phyloP scores from a whole-genome alignment of 2,797 vertebrate genomes.

The Acanthurus tractus region DNA sequence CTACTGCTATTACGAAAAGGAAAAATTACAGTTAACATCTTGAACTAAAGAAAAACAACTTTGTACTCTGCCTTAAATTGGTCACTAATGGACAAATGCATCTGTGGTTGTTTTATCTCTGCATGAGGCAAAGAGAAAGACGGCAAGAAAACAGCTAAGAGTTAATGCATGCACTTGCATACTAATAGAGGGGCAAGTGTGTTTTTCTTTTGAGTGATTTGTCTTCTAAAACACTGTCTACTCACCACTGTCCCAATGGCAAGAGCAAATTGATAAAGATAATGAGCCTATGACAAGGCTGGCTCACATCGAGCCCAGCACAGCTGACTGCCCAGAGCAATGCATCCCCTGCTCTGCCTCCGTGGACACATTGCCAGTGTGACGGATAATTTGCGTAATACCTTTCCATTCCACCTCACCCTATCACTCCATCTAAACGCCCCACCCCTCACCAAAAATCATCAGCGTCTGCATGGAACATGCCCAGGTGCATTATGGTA shows the following conservation, averaged over 20 bases:
- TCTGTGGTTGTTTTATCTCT: constrained; percentile 22
- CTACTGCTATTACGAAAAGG: neutral
- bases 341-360: constrained; percentile 54
- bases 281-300: constrained; percentile 67
- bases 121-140: neutral
- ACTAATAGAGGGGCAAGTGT: constrained; percentile 24
- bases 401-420: constrained; percentile 56
- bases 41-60: constrained; percentile 16
- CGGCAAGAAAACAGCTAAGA: constrained; percentile 10
- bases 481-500: constrained; percentile 81
- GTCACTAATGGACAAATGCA: constrained; percentile 15
- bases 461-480: constrained; percentile 61
- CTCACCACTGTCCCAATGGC: constrained; percentile 39
- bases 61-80: constrained; percentile 15
- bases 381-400: constrained; percentile 70
- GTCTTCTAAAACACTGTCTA: constrained; percentile 46
- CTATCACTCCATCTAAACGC: constrained; percentile 50
- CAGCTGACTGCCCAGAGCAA: constrained; percentile 69
- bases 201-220: constrained; percentile 49
- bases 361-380: constrained; percentile 45
- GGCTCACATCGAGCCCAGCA: constrained; percentile 47
- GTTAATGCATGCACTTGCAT: constrained; percentile 45
- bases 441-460: constrained; percentile 44
- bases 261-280: constrained; percentile 70
- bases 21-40: neutral